These are phyloP conservation scores for Sebastes variabilis DNA, from an alignment of 2,797 vertebrate genomes.

Conservation along the genomic window DNA sequence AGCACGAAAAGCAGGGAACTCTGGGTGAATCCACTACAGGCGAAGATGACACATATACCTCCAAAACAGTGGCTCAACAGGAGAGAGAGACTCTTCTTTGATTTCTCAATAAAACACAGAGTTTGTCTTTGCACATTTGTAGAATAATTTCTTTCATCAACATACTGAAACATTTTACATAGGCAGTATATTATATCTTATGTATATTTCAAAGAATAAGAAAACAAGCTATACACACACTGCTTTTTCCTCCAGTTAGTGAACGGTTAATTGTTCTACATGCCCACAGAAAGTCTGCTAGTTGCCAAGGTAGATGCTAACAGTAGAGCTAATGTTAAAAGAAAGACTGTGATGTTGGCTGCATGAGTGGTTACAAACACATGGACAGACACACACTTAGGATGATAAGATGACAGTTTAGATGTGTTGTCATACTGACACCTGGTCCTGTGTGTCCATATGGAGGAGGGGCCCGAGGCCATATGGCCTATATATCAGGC, in stretches of 20 bases:
- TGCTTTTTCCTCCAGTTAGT: neutral
- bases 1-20: conserved; percentile 9
- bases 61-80: neutral
- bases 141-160: neutral
- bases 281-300: conserved; percentile 14
- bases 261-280: conserved; percentile 28
- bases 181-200: neutral
- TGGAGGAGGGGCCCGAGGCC: conserved; percentile 46
- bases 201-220: neutral
- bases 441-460: conserved; percentile 59
- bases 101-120: neutral
- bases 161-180: neutral
- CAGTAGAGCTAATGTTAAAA: conserved; percentile 24
- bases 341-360: conserved; percentile 2
- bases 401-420: conserved; percentile 54
- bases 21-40: conserved; percentile 13
- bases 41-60: neutral
- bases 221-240: neutral
- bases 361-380: conserved; percentile 10
- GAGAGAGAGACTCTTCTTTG: neutral
- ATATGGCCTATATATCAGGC: conserved; percentile 65
- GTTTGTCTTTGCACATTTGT: neutral
- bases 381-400: neutral
- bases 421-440: conserved; percentile 58
- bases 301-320: conserved; percentile 38